These are phyloP conservation scores for Yponomeuta cagnagella DNA, from an alignment of 2,888 invertebrate genomes.

Conservation along the genomic window DNA sequence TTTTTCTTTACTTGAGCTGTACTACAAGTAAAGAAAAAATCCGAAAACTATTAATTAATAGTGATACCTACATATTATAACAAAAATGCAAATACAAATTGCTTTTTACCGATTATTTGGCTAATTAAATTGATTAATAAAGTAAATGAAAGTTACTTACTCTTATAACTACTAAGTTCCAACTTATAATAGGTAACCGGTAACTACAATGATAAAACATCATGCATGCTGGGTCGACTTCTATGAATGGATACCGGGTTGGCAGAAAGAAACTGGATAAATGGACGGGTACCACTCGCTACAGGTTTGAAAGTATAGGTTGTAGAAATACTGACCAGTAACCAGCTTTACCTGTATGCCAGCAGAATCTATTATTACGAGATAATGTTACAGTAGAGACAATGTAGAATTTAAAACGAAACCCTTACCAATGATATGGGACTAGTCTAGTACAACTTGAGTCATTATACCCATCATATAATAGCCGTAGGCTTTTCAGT, in stretches of 20 bases:
- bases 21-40: too few species aligned
- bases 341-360: background rate
- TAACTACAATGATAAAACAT: background rate
- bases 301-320: constrained; percentile 1
- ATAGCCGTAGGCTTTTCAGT: background rate
- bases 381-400: background rate
- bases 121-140: too few species aligned
- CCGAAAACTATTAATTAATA: too few species aligned
- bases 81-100: too few species aligned
- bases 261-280: background rate
- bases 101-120: background rate
- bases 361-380: background rate
- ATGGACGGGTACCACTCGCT: background rate
- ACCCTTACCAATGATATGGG: too few species aligned
- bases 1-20: too few species aligned
- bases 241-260: background rate
- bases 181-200: background rate
- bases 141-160: too few species aligned
- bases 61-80: too few species aligned
- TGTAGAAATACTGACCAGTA: background rate
- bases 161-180: too few species aligned
- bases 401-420: background rate
- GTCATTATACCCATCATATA: background rate
- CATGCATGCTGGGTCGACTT: background rate
- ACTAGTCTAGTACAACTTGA: background rate